Evolutionary conservation across 1,140 invertebrate genomes (phyloP), one percentile per base, ranked within the genome.

Genomic region (Aplysia californica): DNA sequence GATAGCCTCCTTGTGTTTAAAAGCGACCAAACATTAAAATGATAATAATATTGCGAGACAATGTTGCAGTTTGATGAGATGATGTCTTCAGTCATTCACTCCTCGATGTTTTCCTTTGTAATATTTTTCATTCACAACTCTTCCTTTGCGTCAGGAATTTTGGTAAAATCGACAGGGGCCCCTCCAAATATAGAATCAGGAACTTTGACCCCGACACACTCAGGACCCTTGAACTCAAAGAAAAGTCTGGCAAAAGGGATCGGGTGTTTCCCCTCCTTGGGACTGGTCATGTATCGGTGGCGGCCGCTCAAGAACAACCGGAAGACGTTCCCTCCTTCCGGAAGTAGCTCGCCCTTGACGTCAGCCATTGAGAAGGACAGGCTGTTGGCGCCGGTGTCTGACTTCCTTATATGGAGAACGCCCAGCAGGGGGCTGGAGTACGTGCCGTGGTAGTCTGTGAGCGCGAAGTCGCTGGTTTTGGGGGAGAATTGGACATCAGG

Each of bases 291-390:
- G 33, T 64, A 38, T 21, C 29, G 39, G 59, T 41, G 41, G 20
- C 20, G 2, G 6, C 71, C 71, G 5, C 33, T 59, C 29, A 74
- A 26, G 38, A 74, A 74, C 21, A 74, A 38, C 23, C 71, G 31
- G 71, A 74, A 74, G 58, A 74, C 39, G 59, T 74, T 74, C 33
- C 71, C 71, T 15, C 71, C 71, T 44, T 74, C 71, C 5, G 71
- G 71, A 29, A 39, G 59, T 10, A 74, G 56, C 20, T 55, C 31
- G 4, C 71, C 71, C 5, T 36, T 65, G 20, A 65, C 36, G 15
- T 56, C 36, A 20, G 35, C 39, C 59, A 74, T 64, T 26, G 36
- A 3, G n/a, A 74, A 39, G 3, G 71, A 35, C 59, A 74, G 31
- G 39, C 35, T 36, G 26, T 74, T 61, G 38, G 29, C n/a, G 29